These are phyloP conservation scores for Silvanus unidentatus DNA, from an alignment of 2,888 invertebrate genomes.

Conservation along the genomic window DNA sequence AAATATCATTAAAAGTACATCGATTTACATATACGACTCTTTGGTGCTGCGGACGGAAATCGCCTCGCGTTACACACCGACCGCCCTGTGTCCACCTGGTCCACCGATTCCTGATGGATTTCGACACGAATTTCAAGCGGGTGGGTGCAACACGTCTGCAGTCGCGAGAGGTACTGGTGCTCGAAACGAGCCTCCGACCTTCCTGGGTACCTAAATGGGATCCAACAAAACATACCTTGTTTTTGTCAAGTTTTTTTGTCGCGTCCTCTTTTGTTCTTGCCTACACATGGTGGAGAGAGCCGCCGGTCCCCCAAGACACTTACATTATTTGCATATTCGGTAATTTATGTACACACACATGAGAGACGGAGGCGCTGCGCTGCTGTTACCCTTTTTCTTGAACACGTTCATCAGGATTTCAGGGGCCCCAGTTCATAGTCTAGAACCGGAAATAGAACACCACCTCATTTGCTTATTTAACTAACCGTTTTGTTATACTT, in stretches of 20 bases:
- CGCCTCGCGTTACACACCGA: background rate
- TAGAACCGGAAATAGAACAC: conserved; percentile 27
- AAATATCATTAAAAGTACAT: conserved; percentile 37
- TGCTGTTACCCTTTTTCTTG: conserved; percentile 22
- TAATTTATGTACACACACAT: conserved; percentile 41
- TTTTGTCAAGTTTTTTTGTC: conserved; percentile 39
- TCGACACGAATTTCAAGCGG: background rate
- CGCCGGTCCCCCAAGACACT: conserved; percentile 8
- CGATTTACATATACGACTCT: conserved; percentile 13
- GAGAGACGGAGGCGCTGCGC: conserved; percentile 20
- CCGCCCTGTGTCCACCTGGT: background rate
- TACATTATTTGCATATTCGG: conserved; percentile 35
- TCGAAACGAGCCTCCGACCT: background rate
- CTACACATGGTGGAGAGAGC: conserved; percentile 14
- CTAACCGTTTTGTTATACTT: conserved; percentile 38
- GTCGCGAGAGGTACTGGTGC: conserved; percentile 25
- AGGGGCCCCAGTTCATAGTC: conserved; percentile 31
- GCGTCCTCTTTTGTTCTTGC: conserved; percentile 30
- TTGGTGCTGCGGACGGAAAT: too few relatives aligned
- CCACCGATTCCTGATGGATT: too few relatives aligned
- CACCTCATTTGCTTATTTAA: conserved; percentile 39
- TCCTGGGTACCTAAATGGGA: background rate
- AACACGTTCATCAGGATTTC: conserved; percentile 34
- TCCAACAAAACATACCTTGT: conserved; percentile 22
- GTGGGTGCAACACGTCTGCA: conserved; percentile 9